These are phyloP conservation scores for Cetoscarus ocellatus DNA, from an alignment of 2,797 vertebrate genomes.

Conservation along the genomic window DNA sequence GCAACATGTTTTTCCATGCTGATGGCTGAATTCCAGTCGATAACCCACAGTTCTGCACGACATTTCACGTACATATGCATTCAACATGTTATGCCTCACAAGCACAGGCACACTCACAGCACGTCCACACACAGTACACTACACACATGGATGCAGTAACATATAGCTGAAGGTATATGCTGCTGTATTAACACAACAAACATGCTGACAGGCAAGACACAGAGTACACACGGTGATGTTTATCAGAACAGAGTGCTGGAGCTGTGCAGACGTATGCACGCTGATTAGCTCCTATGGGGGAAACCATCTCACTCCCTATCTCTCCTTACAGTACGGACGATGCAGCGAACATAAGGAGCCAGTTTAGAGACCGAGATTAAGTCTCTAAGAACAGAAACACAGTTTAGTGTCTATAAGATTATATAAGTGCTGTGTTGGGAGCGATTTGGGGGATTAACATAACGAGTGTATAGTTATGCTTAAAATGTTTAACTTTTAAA, in stretches of 20 bases:
- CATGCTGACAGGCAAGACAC: conserved; percentile 25
- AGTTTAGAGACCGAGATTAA: neutral
- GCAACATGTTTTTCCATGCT: conserved; percentile 60
- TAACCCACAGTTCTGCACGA: conserved; percentile 47
- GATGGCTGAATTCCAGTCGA: conserved; percentile 51
- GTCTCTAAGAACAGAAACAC: neutral
- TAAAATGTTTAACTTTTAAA: no score
- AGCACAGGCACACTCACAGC: conserved; percentile 4
- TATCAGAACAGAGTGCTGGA: conserved; percentile 31
- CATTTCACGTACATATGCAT: conserved; percentile 51
- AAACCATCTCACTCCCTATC: conserved; percentile 25
- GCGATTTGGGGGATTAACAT: neutral
- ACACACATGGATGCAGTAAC: neutral
- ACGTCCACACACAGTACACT: neutral
- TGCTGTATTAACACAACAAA: conserved; percentile 28
- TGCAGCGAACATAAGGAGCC: conserved; percentile 14
- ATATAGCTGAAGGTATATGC: conserved; percentile 3
- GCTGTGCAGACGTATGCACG: conserved; percentile 12
- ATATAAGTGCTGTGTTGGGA: conserved; percentile 2
- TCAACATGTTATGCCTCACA: conserved; percentile 17
- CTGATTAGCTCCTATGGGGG: conserved; percentile 63
- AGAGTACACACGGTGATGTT: conserved; percentile 33
- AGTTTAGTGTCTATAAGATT: neutral
- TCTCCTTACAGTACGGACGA: conserved; percentile 3
- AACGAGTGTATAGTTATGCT: neutral